A percentile compares a stretch with the other conserved stretches of the same genome.
Evolutionary conservation across 2,888 invertebrate species (phyloP).

Genomic region (Hirtodrosophila alboralis): DNA sequence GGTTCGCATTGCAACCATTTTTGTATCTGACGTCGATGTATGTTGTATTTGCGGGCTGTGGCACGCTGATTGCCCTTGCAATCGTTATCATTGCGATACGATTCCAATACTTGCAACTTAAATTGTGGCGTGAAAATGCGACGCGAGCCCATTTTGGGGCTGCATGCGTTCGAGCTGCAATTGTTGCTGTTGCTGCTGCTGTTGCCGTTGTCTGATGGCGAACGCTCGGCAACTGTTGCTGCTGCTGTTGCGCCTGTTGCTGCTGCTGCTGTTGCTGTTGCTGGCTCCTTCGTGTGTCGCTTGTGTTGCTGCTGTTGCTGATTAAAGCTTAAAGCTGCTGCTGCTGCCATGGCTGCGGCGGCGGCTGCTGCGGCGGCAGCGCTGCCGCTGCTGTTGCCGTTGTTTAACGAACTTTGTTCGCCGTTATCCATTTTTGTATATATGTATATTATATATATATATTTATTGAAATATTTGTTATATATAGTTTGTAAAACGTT

Average conservation of each 20-base stretch:
- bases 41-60: conserved; percentile 94
- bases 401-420: conserved; percentile 52
- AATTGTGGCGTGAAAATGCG: conserved; percentile 95
- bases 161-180: conserved; percentile 53
- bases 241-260: conserved; percentile 90
- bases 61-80: conserved; percentile 95
- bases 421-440: conserved; percentile 48
- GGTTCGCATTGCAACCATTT: conserved; percentile 95
- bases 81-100: conserved; percentile 93
- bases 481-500: conserved; percentile 36
- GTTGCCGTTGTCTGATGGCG: conserved; percentile 18
- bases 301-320: conserved; percentile 85
- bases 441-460: conserved; percentile 9
- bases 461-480: too few relatives aligned
- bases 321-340: conserved; percentile 39
- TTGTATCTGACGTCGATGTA: conserved; percentile 94
- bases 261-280: conserved; percentile 89
- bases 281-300: conserved; percentile 93
- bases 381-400: conserved; percentile 17
- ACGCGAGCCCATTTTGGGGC: conserved; percentile 89
- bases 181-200: conserved; percentile 20
- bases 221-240: conserved; percentile 83
- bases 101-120: conserved; percentile 94
- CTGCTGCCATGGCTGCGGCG: conserved; percentile 18
- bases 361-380: conserved; percentile 46